Evolutionary conservation across 1,140 invertebrate genomes (phyloP).

Genomic region (Pogonognathellus flavescens): DNA sequence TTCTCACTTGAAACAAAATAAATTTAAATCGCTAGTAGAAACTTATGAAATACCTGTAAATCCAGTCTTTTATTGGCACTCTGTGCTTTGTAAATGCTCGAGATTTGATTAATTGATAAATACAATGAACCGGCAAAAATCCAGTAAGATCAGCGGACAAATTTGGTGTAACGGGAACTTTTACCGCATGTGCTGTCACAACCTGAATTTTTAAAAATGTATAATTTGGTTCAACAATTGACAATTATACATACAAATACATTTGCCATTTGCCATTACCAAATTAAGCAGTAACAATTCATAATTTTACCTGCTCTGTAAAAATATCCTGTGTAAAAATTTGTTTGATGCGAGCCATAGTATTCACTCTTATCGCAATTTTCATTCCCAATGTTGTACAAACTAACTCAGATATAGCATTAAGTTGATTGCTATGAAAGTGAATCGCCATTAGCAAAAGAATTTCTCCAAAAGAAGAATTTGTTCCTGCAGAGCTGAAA

Average conservation of each 20-base stretch:
- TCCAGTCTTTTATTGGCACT: slow-evolving; percentile 95
- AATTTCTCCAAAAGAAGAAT: slow-evolving; percentile 95
- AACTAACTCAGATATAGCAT: slow-evolving; percentile 92
- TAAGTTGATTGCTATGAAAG: slow-evolving; percentile 94
- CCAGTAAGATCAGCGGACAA: slow-evolving; percentile 90
- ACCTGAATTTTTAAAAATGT: slow-evolving; percentile 74
- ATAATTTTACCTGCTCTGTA: slow-evolving; percentile 85
- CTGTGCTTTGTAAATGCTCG: slow-evolving; percentile 96
- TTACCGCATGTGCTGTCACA: slow-evolving; percentile 94
- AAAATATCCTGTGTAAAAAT: slow-evolving; percentile 98
- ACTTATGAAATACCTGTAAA: slow-evolving; percentile 78
- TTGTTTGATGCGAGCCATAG: slow-evolving; percentile 90
- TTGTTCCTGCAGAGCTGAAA: slow-evolving; percentile 71
- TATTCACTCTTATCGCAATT: slow-evolving; percentile 90
- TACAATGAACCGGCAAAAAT: slow-evolving; percentile 96
- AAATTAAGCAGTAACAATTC: too few species aligned
- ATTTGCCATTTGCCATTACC: too few species aligned
- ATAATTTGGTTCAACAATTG: neutral
- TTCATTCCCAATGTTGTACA: slow-evolving; percentile 96
- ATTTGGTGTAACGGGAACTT: slow-evolving; percentile 92
- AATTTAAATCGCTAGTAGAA: too few species aligned
- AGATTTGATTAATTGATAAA: slow-evolving; percentile 95
- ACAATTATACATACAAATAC: too few species aligned
- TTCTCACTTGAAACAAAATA: too few species aligned
- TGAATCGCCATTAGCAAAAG: slow-evolving; percentile 95